These are phyloP conservation scores for Oscheius sp. DNA, from an alignment of 2,888 invertebrate genomes.

Conservation along the genomic window DNA sequence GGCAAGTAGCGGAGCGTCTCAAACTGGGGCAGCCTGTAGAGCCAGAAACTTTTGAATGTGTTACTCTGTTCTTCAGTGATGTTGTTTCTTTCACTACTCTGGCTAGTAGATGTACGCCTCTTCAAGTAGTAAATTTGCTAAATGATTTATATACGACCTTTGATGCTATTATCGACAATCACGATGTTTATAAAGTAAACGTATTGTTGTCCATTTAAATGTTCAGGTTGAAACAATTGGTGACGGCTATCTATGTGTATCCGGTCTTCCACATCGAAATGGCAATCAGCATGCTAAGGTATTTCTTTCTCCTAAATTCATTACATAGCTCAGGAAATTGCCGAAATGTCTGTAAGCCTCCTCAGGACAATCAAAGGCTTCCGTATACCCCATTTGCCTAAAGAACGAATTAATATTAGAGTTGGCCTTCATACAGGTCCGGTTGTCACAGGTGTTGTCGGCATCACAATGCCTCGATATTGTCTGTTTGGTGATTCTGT, in stretches of 20 bases:
- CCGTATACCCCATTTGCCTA: constrained; percentile 60
- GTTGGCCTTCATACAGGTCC: constrained; percentile 62
- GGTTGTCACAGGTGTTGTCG: constrained; percentile 58
- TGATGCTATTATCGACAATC: constrained; percentile 62
- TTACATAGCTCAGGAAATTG: constrained; percentile 42
- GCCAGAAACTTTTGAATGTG: constrained; percentile 59
- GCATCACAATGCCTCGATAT: constrained; percentile 65
- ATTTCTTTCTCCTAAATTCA: neutral
- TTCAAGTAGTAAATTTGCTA: constrained; percentile 65
- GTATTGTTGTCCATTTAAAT: neutral
- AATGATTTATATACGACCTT: constrained; percentile 67
- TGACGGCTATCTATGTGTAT: constrained; percentile 64
- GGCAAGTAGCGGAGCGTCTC: constrained; percentile 63
- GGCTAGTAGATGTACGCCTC: constrained; percentile 60
- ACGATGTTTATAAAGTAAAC: constrained; percentile 63
- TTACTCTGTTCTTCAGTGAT: constrained; percentile 64
- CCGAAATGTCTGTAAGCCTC: constrained; percentile 58
- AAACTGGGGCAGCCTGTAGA: constrained; percentile 62
- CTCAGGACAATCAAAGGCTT: constrained; percentile 53
- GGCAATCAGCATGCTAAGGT: constrained; percentile 59
- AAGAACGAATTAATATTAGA: constrained; percentile 60
- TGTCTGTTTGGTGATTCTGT: constrained; percentile 67
- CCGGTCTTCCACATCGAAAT: constrained; percentile 62
- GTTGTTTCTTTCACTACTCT: constrained; percentile 64
- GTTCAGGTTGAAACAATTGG: constrained; percentile 62